phyloP scores from a whole-genome alignment of 1,140 invertebrate genomes.

The Sipha flava region DNA sequence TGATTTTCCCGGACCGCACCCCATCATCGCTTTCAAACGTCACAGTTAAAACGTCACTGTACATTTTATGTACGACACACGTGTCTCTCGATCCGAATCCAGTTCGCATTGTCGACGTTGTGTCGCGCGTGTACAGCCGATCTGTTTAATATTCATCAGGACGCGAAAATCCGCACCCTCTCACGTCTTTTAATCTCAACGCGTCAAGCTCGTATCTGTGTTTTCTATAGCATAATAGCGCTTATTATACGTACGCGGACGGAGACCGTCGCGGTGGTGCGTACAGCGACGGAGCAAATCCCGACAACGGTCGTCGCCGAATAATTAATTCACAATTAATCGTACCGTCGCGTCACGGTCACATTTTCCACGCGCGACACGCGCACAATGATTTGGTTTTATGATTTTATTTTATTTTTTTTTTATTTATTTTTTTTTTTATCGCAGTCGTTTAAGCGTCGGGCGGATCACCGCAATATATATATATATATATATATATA shows the following conservation, averaged over 20 bases:
- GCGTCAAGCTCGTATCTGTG: neutral
- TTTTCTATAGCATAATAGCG: neutral
- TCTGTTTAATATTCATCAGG: neutral
- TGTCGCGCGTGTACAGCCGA: neutral
- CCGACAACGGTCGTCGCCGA: neutral
- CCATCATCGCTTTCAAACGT: neutral
- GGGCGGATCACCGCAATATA: neutral
- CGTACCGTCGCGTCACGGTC: neutral
- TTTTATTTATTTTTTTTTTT: constrained; percentile 5
- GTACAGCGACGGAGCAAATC: too few relatives aligned
- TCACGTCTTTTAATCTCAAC: constrained; percentile 9
- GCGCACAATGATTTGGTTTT: neutral
- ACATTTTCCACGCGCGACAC: neutral
- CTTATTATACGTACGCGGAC: too few relatives aligned
- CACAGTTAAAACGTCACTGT: neutral
- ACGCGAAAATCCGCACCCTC: neutral
- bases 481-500: neutral
- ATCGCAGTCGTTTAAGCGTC: neutral
- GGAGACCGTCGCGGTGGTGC: too few relatives aligned
- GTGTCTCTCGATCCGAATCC: too few relatives aligned
- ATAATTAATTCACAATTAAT: constrained; percentile 25
- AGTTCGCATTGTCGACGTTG: neutral
- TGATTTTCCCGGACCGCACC: neutral
- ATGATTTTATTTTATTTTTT: neutral
- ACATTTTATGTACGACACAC: neutral